Percentiles rank a stretch among this genome's conserved stretches.
These are phyloP conservation scores for Nibea coibor DNA, from an alignment of 2,113 vertebrate genomes.

Conservation along the genomic window DNA sequence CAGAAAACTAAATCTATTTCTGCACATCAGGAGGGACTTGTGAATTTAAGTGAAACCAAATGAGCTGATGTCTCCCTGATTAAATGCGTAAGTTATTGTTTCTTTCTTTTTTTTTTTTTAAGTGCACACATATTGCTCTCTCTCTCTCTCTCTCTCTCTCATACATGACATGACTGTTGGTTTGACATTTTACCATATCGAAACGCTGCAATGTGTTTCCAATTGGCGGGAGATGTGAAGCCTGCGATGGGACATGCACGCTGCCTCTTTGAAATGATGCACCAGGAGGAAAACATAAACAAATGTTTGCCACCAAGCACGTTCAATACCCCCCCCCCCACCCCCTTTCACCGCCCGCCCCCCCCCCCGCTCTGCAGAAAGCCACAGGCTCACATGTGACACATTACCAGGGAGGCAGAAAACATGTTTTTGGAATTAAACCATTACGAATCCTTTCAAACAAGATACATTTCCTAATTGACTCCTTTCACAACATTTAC, in stretches of 20 bases:
- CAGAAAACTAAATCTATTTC: slow-evolving; percentile 31
- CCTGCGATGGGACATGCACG: slow-evolving; percentile 66
- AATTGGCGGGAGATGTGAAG: slow-evolving; percentile 72
- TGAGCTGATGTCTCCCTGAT: slow-evolving; percentile 61
- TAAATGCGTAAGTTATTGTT: slow-evolving; percentile 66
- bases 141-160: slow-evolving; percentile 15
- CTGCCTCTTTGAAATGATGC: slow-evolving; percentile 81
- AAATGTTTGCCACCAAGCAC: slow-evolving; percentile 86
- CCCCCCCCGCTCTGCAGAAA: slow-evolving; percentile 59
- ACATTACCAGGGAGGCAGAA: slow-evolving; percentile 77
- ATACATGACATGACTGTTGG: slow-evolving; percentile 46
- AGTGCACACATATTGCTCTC: slow-evolving; percentile 35
- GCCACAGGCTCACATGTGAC: slow-evolving; percentile 79
- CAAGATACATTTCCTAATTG: slow-evolving; percentile 83
- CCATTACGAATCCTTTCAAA: slow-evolving; percentile 81
- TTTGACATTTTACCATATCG: slow-evolving; percentile 68
- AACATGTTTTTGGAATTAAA: slow-evolving; percentile 86
- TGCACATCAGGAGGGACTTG: slow-evolving; percentile 43
- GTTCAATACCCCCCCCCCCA: slow-evolving; percentile 61
- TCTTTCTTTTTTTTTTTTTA: slow-evolving; percentile 10
- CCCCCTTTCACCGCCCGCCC: slow-evolving; percentile 9
- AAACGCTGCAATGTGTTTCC: slow-evolving; percentile 81
- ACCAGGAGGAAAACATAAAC: slow-evolving; percentile 81
- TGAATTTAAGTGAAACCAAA: slow-evolving; percentile 75
- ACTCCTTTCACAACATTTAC: slow-evolving; percentile 84